Conservation (phyloP, 2,888 invertebrate species). For the Luperina nickerlii region DNA sequence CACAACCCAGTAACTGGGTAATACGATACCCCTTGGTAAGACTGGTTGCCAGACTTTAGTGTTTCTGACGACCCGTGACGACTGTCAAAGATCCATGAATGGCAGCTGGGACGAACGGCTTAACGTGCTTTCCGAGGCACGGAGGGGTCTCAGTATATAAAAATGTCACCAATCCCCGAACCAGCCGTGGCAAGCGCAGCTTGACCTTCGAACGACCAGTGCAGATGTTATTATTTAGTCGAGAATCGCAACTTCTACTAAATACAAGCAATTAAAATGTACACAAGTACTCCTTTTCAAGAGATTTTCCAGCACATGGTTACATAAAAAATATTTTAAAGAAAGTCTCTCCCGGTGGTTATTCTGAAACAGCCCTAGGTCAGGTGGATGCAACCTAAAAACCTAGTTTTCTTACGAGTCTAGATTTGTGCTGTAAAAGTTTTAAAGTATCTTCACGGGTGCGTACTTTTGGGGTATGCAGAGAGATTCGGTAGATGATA, state of each 20-base stretch:
- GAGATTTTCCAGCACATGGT: not conserved
- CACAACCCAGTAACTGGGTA: too few species aligned
- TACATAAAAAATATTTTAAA: slow-evolving; percentile 34
- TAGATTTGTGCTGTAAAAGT: slow-evolving; percentile 64
- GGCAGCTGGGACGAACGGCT: not conserved
- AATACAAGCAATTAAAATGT: not conserved
- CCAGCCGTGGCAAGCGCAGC: not conserved
- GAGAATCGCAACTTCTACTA: not conserved
- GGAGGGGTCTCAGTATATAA: not conserved
- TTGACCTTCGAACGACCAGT: not conserved
- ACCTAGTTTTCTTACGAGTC: slow-evolving; percentile 69
- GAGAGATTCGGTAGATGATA: not conserved
- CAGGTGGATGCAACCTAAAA: slow-evolving; percentile 67
- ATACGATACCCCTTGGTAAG: too few species aligned
- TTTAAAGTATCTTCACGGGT: slow-evolving; percentile 44
- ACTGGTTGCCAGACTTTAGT: not conserved
- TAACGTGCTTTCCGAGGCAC: too few species aligned
- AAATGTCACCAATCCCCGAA: not conserved
- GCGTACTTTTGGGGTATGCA: slow-evolving; percentile 1
- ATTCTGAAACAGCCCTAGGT: slow-evolving; percentile 59
- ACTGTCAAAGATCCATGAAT: not conserved
- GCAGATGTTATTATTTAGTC: not conserved
- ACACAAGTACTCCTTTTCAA: not conserved
- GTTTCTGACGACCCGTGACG: not conserved
- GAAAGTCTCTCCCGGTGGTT: not conserved